Evolutionary conservation across 2,888 invertebrate species (phyloP).

Genomic region (Drosophila paranaensis): DNA sequence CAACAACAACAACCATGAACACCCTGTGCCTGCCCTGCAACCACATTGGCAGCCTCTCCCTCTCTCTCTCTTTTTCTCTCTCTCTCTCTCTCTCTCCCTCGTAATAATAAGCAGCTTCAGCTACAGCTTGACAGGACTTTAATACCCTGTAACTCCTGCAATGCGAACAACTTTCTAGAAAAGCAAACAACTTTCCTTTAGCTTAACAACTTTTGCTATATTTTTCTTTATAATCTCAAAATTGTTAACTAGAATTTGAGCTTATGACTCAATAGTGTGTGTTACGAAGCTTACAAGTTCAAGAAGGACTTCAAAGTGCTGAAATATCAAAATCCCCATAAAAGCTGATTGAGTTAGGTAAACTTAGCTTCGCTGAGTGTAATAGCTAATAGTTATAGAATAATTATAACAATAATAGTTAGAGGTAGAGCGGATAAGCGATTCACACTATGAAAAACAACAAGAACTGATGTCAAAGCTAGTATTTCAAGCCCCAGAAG

Average conservation of each 20-base stretch:
- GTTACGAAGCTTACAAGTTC: no score
- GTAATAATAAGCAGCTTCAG: slow-evolving; percentile 52
- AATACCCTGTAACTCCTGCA: slow-evolving; percentile 7
- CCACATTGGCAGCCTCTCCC: not conserved
- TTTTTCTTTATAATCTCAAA: not conserved
- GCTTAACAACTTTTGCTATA: not conserved
- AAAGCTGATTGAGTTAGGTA: no score
- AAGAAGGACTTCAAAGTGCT: no score
- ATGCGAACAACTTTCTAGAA: not conserved
- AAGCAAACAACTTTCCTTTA: not conserved
- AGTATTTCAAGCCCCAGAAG: no score
- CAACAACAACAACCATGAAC: not conserved
- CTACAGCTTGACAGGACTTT: slow-evolving; percentile 14
- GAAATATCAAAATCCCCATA: no score
- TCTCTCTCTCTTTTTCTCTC: not conserved
- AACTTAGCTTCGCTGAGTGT: no score
- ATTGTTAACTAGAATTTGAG: not conserved
- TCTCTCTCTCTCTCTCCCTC: not conserved
- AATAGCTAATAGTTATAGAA: no score
- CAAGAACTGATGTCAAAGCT: no score
- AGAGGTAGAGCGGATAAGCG: no score
- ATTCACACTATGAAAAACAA: no score
- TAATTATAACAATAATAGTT: no score
- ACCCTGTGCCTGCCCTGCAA: slow-evolving; percentile 2
- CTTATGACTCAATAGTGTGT: not conserved